These are phyloP conservation scores for Echinarachnius parma DNA, from an alignment of 53 echinoderm and acorn worm species.

Conservation along the genomic window DNA sequence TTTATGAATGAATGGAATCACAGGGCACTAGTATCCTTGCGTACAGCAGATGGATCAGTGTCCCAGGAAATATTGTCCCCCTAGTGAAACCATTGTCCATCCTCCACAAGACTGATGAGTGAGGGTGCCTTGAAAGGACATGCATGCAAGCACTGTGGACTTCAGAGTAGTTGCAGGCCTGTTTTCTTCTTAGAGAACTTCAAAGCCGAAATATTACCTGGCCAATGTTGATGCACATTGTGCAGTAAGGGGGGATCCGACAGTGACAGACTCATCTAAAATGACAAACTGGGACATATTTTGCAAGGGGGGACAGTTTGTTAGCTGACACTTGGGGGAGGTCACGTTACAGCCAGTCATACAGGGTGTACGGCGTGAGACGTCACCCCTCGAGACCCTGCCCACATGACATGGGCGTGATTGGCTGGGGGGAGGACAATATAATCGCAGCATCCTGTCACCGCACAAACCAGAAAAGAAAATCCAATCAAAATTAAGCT, in stretches of 20 bases:
- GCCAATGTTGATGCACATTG: too few relatives aligned
- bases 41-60: neutral
- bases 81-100: neutral
- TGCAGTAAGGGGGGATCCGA: too few relatives aligned
- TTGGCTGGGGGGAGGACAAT: slow-evolving; percentile 29
- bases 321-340: slow-evolving; percentile 14
- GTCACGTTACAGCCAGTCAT: slow-evolving; percentile 40
- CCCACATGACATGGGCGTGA: slow-evolving; percentile 51
- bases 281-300: too few relatives aligned
- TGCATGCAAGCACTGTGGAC: too few relatives aligned
- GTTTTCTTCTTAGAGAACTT: too few relatives aligned
- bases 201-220: too few relatives aligned
- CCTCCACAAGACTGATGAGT: neutral
- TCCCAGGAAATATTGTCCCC: neutral
- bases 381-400: slow-evolving; percentile 20
- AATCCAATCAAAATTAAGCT: too few relatives aligned
- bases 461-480: too few relatives aligned
- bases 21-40: too few relatives aligned
- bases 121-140: neutral
- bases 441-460: slow-evolving; percentile 32
- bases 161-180: too few relatives aligned
- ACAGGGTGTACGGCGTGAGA: slow-evolving; percentile 18
- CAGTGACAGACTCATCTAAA: too few relatives aligned
- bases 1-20: slow-evolving; percentile 44
- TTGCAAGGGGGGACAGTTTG: neutral